Percentiles rank a stretch among this genome's conserved stretches.
These are phyloP conservation scores for Microctonus aethiopoides DNA, from an alignment of 2,888 invertebrate species.

Conservation along the genomic window DNA sequence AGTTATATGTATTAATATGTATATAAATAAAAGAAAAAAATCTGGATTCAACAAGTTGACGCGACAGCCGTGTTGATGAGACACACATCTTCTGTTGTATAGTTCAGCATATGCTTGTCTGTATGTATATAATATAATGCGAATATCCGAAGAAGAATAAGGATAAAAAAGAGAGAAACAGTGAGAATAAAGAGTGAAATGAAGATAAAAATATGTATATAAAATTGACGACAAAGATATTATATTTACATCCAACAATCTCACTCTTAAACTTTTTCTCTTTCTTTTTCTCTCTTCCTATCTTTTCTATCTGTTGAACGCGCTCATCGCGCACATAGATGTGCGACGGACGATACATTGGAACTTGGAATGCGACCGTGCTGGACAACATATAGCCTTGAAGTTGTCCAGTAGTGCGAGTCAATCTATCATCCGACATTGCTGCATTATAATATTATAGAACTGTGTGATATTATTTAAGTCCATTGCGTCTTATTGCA, in stretches of 20 bases:
- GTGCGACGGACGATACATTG: constrained; percentile 42
- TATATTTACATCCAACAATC: background rate
- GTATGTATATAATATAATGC: constrained; percentile 22
- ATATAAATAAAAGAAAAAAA: constrained; percentile 25
- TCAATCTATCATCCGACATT: constrained; percentile 49
- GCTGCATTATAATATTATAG: background rate
- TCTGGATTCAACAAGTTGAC: constrained; percentile 56
- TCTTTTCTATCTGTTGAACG: constrained; percentile 24
- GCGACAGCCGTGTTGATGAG: constrained; percentile 60
- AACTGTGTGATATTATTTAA: constrained; percentile 8
- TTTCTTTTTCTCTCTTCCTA: constrained; percentile 14
- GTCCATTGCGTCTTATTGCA: no score
- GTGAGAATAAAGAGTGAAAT: background rate
- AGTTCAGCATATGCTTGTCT: background rate
- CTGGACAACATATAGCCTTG: constrained; percentile 55
- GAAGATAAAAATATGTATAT: constrained; percentile 32
- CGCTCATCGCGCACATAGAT: constrained; percentile 18
- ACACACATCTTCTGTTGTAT: constrained; percentile 24
- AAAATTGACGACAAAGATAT: constrained; percentile 33
- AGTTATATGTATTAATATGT: constrained; percentile 5
- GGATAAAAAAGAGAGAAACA: constrained; percentile 16
- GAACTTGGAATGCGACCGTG: constrained; percentile 59
- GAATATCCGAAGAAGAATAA: background rate
- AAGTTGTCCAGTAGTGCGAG: constrained; percentile 57
- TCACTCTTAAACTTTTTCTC: constrained; percentile 4